Evolutionary conservation across 2,113 vertebrate species (phyloP).

Genomic region (pig (Sus scrofa)): DNA sequence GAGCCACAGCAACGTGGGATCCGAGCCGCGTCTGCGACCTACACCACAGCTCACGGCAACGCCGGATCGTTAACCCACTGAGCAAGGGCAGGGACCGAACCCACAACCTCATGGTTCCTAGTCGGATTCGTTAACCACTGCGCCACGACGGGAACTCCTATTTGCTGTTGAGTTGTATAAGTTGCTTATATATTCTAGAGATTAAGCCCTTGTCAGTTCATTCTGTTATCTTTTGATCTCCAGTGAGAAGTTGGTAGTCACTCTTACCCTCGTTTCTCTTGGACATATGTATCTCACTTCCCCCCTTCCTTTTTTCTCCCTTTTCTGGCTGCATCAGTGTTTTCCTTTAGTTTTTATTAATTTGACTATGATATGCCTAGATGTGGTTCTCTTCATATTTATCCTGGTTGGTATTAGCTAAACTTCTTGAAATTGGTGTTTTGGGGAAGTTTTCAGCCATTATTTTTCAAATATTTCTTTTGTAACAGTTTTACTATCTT

Average conservation of each 20-base stretch:
- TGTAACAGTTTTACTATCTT: background rate
- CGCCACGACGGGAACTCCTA: too few relatives aligned
- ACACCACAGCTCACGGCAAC: too few relatives aligned
- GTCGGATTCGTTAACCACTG: too few relatives aligned
- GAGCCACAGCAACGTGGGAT: too few relatives aligned
- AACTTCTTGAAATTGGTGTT: background rate
- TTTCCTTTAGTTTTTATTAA: background rate
- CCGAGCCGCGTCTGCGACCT: too few relatives aligned
- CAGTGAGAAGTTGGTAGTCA: background rate
- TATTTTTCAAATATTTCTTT: slow-evolving; percentile 28
- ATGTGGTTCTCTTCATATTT: slow-evolving; percentile 12
- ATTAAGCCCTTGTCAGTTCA: too few relatives aligned
- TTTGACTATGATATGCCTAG: background rate
- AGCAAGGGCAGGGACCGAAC: too few relatives aligned
- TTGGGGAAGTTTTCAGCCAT: slow-evolving; percentile 10
- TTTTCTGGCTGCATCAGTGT: background rate
- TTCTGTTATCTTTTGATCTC: background rate
- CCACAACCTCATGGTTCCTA: too few relatives aligned
- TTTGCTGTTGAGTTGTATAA: too few relatives aligned
- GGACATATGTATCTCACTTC: background rate
- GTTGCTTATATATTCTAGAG: too few relatives aligned
- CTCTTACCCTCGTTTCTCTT: background rate
- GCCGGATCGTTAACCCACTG: too few relatives aligned
- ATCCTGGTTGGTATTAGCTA: background rate
- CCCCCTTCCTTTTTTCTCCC: background rate